Evolutionary conservation across 2,113 vertebrate genomes (phyloP).

Genomic region (Caranx melampygus): DNA sequence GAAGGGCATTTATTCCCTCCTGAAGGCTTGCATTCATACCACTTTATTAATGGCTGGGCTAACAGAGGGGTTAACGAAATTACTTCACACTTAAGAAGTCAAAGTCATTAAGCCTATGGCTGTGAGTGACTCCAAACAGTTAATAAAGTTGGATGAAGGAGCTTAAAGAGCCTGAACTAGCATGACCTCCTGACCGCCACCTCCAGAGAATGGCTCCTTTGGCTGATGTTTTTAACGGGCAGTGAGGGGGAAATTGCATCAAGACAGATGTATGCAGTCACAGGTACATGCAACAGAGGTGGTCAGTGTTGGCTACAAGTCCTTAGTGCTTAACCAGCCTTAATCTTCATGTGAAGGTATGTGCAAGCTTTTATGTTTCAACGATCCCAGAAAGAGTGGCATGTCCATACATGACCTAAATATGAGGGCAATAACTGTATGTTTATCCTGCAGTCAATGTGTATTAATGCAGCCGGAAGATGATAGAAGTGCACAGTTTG

Average conservation of each 20-base stretch:
- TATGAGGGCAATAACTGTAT: neutral
- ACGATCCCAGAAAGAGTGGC: neutral
- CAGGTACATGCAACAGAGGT: conserved; percentile 52
- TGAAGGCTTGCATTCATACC: conserved; percentile 63
- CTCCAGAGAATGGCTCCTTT: conserved; percentile 69
- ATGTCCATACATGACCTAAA: conserved; percentile 5
- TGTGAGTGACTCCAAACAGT: conserved; percentile 47
- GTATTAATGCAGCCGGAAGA: neutral
- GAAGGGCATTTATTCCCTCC: conserved; percentile 47
- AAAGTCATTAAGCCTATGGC: conserved; percentile 36
- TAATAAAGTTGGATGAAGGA: conserved; percentile 70
- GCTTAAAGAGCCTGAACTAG: conserved; percentile 62
- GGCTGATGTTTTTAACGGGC: conserved; percentile 62
- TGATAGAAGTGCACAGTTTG: neutral
- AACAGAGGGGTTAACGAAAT: conserved; percentile 60
- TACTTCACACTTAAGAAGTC: conserved; percentile 50
- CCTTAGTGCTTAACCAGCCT: conserved; percentile 3
- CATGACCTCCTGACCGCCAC: conserved; percentile 65
- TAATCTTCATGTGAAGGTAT: conserved; percentile 50
- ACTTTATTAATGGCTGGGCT: conserved; percentile 45
- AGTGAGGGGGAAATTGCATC: conserved; percentile 59
- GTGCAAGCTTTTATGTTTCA: conserved; percentile 40
- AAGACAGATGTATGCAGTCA: conserved; percentile 34
- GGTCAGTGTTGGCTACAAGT: conserved; percentile 56
- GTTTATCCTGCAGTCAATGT: neutral